Conservation (phyloP, 2,113 vertebrate genomes). For the Marmota flaviventris region DNA sequence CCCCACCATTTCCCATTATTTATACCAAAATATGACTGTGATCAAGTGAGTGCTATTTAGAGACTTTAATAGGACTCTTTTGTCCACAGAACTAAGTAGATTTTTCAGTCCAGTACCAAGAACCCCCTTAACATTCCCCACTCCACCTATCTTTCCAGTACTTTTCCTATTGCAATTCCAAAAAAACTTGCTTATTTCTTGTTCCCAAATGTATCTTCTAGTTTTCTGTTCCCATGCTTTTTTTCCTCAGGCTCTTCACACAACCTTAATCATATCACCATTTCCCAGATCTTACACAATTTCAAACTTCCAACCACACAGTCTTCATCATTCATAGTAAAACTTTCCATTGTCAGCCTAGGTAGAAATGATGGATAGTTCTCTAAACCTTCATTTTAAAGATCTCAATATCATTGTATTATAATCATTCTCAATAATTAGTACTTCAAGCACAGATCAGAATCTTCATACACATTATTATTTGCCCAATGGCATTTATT, state of each 20-base stretch:
- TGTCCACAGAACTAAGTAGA: not conserved
- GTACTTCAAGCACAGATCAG: not conserved
- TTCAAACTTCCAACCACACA: not conserved
- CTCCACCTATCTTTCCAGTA: not conserved
- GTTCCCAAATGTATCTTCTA: slow-evolving; percentile 32
- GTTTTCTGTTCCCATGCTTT: not conserved
- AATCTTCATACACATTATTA: not conserved
- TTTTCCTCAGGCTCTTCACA: slow-evolving; percentile 5
- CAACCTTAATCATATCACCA: slow-evolving; percentile 22
- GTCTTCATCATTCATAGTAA: not conserved
- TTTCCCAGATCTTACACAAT: not conserved
- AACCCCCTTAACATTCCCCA: not conserved
- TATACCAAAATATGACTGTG: slow-evolving; percentile 3
- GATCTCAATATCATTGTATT: slow-evolving; percentile 27
- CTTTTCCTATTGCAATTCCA: not conserved
- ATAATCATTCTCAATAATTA: slow-evolving; percentile 48
- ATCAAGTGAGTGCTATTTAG: not conserved
- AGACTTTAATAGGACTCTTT: slow-evolving; percentile 45
- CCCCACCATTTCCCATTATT: slow-evolving; percentile 15
- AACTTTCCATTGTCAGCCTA: slow-evolving; percentile 15
- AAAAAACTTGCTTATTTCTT: slow-evolving; percentile 36
- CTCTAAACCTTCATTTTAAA: not conserved
- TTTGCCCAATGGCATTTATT: not conserved
- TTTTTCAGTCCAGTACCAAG: not conserved
- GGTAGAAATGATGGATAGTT: not conserved